Percentiles rank a stretch among this genome's conserved stretches.
phyloP scores from a whole-genome alignment of 2,113 vertebrate species.

The Percina caprodes region DNA sequence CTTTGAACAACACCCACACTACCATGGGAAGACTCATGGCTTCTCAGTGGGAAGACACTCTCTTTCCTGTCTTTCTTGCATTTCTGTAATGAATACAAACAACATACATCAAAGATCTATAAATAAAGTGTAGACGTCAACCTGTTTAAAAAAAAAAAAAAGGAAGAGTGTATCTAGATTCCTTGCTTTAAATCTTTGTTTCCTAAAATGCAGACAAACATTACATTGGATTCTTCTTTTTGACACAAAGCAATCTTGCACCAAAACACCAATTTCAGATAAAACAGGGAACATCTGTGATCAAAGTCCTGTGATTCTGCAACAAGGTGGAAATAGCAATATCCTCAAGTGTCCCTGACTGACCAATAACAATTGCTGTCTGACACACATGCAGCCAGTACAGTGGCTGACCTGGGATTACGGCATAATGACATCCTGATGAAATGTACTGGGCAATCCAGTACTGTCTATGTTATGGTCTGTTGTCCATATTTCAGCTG shows the following conservation, averaged over 20 bases:
- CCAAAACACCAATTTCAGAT: conserved; percentile 6
- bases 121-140: conserved; percentile 11
- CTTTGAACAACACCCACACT: not conserved
- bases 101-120: not conserved
- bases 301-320: conserved; percentile 7
- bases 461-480: conserved; percentile 39
- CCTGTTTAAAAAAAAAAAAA: not conserved
- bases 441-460: conserved; percentile 61
- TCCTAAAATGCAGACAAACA: not conserved
- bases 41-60: not conserved
- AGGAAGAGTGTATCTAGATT: not conserved
- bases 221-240: not conserved
- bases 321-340: conserved; percentile 48
- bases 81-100: conserved; percentile 16
- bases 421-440: conserved; percentile 56
- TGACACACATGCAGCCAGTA: conserved; percentile 55
- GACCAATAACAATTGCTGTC: conserved; percentile 45
- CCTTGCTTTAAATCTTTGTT: not conserved
- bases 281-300: conserved; percentile 36
- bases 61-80: not conserved
- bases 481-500: conserved; percentile 69
- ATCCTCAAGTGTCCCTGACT: conserved; percentile 57
- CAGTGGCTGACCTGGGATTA: conserved; percentile 59
- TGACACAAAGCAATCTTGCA: conserved; percentile 16
- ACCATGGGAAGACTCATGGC: not conserved